phyloP scores from a whole-genome alignment of 1,140 invertebrate genomes.

The Drosophila teissieri region DNA sequence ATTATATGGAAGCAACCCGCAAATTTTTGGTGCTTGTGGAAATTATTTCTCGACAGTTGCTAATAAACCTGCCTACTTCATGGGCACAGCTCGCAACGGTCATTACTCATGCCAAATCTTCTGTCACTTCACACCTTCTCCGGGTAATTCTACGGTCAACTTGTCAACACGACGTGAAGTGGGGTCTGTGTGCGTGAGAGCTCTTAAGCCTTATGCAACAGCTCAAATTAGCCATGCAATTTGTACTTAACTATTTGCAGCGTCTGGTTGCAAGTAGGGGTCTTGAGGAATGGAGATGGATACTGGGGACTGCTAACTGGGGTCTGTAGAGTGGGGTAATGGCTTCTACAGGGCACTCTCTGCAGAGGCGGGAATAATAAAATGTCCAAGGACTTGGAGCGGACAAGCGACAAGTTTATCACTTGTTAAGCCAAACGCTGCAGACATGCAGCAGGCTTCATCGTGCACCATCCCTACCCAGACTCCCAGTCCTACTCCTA shows the following conservation, averaged over 20 bases:
- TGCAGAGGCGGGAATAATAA: conserved; percentile 67
- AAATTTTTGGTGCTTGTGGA: conserved; percentile 18
- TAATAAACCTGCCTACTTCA: conserved; percentile 53
- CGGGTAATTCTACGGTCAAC: conserved; percentile 32
- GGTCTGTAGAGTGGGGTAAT: conserved; percentile 12
- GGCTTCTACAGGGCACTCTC: conserved; percentile 30
- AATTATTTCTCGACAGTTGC: conserved; percentile 46
- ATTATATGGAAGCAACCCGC: conserved; percentile 18
- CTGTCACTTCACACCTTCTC: conserved; percentile 49
- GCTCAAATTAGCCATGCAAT: conserved; percentile 80
- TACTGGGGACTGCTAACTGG: background rate
- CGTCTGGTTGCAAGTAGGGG: background rate
- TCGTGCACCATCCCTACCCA: background rate
- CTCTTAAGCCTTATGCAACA: conserved; percentile 59
- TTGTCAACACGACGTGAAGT: conserved; percentile 24
- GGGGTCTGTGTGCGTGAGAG: conserved; percentile 16
- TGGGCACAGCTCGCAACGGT: conserved; percentile 39
- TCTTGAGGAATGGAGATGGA: background rate
- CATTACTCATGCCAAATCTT: conserved; percentile 50
- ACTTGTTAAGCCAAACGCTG: conserved; percentile 58
- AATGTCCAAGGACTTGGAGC: conserved; percentile 63
- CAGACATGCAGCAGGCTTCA: conserved; percentile 46
- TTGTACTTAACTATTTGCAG: conserved; percentile 78
- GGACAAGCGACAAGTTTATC: conserved; percentile 81
- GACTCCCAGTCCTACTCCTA: conserved; percentile 12